phyloP scores from a whole-genome alignment of 2,113 vertebrate species.

The Corydoras maculifer region DNA sequence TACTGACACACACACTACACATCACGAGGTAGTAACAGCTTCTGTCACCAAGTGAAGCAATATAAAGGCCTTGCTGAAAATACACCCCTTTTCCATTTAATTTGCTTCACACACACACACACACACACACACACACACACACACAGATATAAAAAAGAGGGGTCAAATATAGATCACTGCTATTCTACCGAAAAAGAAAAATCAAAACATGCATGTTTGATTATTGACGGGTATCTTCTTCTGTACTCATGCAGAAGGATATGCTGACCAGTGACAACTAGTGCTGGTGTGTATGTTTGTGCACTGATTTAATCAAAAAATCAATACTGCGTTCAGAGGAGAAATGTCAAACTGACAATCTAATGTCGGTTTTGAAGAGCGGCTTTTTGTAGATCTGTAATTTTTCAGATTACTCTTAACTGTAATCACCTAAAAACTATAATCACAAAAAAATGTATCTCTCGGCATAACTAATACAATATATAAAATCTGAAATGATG shows the following conservation, averaged over 20 bases:
- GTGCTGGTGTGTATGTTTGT: not conserved
- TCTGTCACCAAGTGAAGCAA: conserved; percentile 56
- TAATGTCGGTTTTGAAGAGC: not conserved
- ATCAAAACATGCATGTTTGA: conserved; percentile 4
- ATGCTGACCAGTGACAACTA: conserved; percentile 3
- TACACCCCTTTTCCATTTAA: conserved; percentile 44
- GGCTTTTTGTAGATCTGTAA: not conserved
- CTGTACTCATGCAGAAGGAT: not conserved
- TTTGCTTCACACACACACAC: not conserved
- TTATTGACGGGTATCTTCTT: conserved; percentile 1
- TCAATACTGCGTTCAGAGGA: conserved; percentile 1
- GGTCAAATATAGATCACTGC: conserved; percentile 7
- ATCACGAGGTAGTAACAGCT: conserved; percentile 53
- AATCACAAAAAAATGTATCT: too few relatives aligned
- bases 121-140: conserved; percentile 27
- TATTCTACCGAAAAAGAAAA: not conserved
- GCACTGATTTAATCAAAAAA: conserved; percentile 11
- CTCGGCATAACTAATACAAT: too few relatives aligned
- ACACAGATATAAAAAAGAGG: not conserved
- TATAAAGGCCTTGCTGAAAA: conserved; percentile 62
- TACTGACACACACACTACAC: conserved; percentile 36
- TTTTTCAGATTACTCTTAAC: too few relatives aligned
- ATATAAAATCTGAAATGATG: too few relatives aligned
- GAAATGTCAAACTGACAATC: not conserved
- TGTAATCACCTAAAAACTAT: too few relatives aligned